Conservation (phyloP, 2,797 vertebrate species). For the Thunnus albacares region DNA sequence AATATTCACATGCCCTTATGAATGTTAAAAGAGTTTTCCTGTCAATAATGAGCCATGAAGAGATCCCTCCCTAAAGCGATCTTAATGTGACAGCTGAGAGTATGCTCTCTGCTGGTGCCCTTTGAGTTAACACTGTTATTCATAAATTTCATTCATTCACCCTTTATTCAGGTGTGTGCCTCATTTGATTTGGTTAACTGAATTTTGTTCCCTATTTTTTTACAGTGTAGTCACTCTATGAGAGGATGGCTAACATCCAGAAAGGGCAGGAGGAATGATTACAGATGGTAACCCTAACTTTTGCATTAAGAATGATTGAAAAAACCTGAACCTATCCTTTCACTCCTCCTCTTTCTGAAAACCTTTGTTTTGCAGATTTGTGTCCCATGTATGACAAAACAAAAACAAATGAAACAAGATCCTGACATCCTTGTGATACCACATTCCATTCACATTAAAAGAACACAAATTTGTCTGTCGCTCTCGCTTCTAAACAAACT, state of each 20-base stretch:
- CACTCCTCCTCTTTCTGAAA: background rate
- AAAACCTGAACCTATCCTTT: background rate
- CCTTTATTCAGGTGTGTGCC: background rate
- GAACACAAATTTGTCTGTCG: slow-evolving; percentile 61
- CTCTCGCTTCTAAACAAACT: slow-evolving; percentile 65
- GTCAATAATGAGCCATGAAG: background rate
- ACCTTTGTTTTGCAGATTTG: background rate
- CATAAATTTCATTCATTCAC: too few relatives aligned
- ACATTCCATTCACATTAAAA: slow-evolving; percentile 55
- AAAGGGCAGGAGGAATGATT: background rate
- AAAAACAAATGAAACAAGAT: slow-evolving; percentile 25
- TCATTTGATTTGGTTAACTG: too few relatives aligned
- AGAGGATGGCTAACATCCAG: too few relatives aligned
- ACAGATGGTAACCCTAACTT: too few relatives aligned
- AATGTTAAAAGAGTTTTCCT: background rate
- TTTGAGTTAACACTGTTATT: too few relatives aligned
- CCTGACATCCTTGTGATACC: slow-evolving; percentile 20
- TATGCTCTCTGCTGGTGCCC: too few relatives aligned
- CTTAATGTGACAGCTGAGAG: background rate
- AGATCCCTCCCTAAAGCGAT: background rate
- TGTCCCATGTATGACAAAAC: slow-evolving; percentile 20
- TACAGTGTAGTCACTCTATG: background rate
- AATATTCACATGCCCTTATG: too few relatives aligned
- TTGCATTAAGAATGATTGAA: background rate
- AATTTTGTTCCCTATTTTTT: background rate